Percentiles rank a stretch among this genome's conserved stretches.
phyloP scores from a whole-genome alignment of 1,140 invertebrate species.

The Theocolax elegans region DNA sequence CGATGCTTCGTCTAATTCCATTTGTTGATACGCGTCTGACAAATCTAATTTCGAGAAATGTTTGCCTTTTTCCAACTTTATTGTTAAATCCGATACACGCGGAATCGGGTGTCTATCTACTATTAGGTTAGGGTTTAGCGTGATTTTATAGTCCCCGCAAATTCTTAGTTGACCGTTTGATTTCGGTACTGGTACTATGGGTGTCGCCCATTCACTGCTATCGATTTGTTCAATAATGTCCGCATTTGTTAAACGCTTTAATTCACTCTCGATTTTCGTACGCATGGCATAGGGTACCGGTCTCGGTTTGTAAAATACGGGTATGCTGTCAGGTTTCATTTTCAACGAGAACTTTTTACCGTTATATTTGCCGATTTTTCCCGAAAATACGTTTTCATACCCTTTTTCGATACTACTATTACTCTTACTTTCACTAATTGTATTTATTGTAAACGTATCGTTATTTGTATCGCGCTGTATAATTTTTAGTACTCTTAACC shows the following conservation, averaged over 20 bases:
- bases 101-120: no score
- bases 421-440: not conserved
- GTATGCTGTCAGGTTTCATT: constrained; percentile 14
- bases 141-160: no score
- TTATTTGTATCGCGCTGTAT: no score
- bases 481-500: not conserved
- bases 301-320: constrained; percentile 25
- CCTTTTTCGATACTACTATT: not conserved
- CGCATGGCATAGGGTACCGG: constrained; percentile 33
- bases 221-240: constrained; percentile 34
- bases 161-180: constrained; percentile 45
- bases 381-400: not conserved
- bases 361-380: not conserved
- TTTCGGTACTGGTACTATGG: constrained; percentile 49
- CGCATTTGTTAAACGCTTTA: constrained; percentile 24
- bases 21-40: constrained; percentile 34
- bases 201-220: constrained; percentile 43
- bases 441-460: no score
- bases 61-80: no score
- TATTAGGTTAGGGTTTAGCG: no score
- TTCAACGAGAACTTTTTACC: not conserved
- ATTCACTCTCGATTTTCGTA: constrained; percentile 18
- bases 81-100: no score
- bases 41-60: constrained; percentile 41
- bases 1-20: constrained; percentile 20